Base-by-base conservation (phyloP, 2,888 invertebrate genomes). In the Orgyia antiqua region DNA sequence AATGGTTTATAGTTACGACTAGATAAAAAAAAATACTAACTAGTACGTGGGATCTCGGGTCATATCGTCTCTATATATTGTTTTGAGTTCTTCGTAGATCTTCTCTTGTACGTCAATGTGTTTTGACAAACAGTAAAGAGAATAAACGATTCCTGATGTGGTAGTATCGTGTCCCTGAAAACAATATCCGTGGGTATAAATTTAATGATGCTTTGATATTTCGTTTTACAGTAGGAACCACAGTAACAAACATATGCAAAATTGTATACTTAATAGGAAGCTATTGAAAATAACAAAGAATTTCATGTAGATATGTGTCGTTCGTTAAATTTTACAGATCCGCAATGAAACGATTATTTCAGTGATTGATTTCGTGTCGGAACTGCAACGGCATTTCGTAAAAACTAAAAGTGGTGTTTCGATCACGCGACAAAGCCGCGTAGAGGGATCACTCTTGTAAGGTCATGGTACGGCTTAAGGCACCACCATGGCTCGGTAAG, bases 91-190 rank as follows among this genome's bases (percentile, higher is more conserved):
- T 0, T 78, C 67, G 2, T 70, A 69, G 13, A 88, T 64, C 53
- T 87, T 88, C 30, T 86, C 79, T 60, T 89, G 89, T 1, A 87
- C 56, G 13, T 84, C 76, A 2, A 77, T 75, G 47, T 87, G 68
- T 30, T 82, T 72, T 1, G 89, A 88, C 0, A 90, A 63, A 35
- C 88, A 68, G 42, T 75, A 86, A 0, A 88, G 58, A 0, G 82
- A 60, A 52, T 87, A 90, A 0, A 75, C 67, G 5, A 89, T 71
- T 1, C 87, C 89, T 1, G 89, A 88, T 0, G 89, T 87, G 0
- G 89, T 89, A 0, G 90, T 90, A 40, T 90, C 89, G 38, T 89
- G 89, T 1, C 89, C 89, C 88, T 88, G 2, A 28, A 29, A 34
- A 20, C 9, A 20, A n/a, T 9, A 6, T 15, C 15, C 15, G 6